Evolutionary conservation across 2,113 vertebrate species (phyloP).

Genomic region (Gymnorhina tibicen): DNA sequence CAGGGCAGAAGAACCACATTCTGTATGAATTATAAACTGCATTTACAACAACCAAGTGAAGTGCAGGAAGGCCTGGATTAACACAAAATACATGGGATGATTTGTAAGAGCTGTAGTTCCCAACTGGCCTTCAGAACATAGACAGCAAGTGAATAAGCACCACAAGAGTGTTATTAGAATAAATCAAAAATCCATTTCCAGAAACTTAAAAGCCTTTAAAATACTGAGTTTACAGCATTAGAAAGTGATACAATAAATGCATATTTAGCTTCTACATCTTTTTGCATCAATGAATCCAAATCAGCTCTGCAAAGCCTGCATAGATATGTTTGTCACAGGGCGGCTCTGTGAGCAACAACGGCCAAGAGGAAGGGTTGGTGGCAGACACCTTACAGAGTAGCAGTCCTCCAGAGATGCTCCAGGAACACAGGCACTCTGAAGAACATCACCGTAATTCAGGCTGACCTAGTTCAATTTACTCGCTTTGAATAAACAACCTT

Average conservation of each 20-base stretch:
- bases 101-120: not conserved
- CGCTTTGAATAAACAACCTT: not conserved
- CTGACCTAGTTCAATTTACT: not conserved
- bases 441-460: not conserved
- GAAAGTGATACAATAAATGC: not conserved
- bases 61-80: not conserved
- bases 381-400: not conserved
- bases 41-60: not conserved
- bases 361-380: not conserved
- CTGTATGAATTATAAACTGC: slow-evolving; percentile 15
- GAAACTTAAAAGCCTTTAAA: not conserved
- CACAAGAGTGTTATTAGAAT: not conserved
- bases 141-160: not conserved
- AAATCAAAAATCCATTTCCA: slow-evolving; percentile 2
- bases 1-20: not conserved
- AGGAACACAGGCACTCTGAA: not conserved
- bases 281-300: not conserved
- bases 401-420: not conserved
- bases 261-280: not conserved
- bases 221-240: not conserved
- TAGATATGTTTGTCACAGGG: not conserved
- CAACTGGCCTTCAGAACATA: not conserved
- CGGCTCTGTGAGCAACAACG: not conserved
- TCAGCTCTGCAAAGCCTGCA: not conserved
- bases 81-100: not conserved